Base-by-base conservation (phyloP, 1,140 invertebrate species). In the Drosophila hydei region DNA sequence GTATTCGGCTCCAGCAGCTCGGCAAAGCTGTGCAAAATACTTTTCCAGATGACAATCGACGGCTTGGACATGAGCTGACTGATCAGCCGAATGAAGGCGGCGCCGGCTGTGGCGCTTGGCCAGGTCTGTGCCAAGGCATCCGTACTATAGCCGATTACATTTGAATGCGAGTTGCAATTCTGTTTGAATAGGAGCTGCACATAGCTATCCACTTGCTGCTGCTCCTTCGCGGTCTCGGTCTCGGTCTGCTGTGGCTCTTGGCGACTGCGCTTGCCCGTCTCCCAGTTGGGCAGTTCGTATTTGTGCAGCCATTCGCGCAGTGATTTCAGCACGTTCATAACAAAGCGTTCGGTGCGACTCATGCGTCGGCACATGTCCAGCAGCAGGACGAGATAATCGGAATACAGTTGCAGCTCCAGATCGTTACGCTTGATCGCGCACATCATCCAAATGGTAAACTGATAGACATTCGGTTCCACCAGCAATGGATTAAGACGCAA, bases 21-120 rank as follows among this genome's bases (percentile, higher is more conserved):
- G 5, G 19, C 55, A 9, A 91, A 74, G 4, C 72, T 59, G 58
- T 80, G 80, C 1, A 91, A 55, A 23, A 91, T 51, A 30, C 84
- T 81, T 27, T 89, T 81, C 90, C 90, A 91, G 3, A 91, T 89
- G 7, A 89, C 84, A n/a, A 91, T 51, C 1, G 90, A 89, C 1
- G 90, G 89, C 63, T 91, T 91, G 5, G 77, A 77, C 60, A 91
- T 84, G 5, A 91, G 56, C 8, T 75, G 62, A 5, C 76, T 79
- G 0, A 91, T 60, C 1, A 91, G 61, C 14, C 75, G 79, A 0
- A 76, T 85, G 33, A 91, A 91, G 1, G 87, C 77, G 4, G 51
- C 56, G 3, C 90, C 90, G 0, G 80, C 84, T 0, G 62, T 74
- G 5, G 59, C 51, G 14, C 70, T 74, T 2, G 90, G 90, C 89